Conservation (phyloP, 2,113 vertebrate species). For the Athene cunicularia region DNA sequence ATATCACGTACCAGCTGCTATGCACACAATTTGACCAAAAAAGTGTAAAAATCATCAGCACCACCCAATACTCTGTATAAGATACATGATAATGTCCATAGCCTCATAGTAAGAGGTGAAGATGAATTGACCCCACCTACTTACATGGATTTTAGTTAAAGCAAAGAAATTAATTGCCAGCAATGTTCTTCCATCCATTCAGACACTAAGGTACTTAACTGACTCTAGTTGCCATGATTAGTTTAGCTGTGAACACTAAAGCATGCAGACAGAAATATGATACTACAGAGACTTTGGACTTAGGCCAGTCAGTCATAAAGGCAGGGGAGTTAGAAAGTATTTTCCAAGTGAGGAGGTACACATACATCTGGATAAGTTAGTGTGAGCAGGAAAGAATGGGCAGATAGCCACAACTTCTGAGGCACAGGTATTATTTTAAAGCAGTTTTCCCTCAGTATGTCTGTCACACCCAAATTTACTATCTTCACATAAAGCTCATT, state of each 20-base stretch:
- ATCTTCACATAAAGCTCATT: neutral
- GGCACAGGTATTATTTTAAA: conserved; percentile 14
- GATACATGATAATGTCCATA: too few relatives aligned
- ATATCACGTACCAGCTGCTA: neutral
- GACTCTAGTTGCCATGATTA: neutral
- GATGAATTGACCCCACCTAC: neutral
- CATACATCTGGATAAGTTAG: conserved; percentile 43
- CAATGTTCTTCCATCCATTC: neutral
- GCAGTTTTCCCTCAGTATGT: conserved; percentile 2
- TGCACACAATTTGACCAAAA: neutral
- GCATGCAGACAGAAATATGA: conserved; percentile 48
- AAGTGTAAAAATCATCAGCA: neutral
- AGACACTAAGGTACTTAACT: neutral
- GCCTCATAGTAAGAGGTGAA: neutral
- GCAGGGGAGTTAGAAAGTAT: conserved; percentile 15
- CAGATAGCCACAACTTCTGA: conserved; percentile 48
- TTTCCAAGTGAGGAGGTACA: conserved; percentile 16
- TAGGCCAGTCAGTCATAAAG: neutral
- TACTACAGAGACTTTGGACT: neutral
- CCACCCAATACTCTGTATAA: neutral
- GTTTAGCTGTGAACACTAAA: conserved; percentile 37
- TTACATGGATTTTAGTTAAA: neutral
- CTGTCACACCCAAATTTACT: conserved; percentile 20
- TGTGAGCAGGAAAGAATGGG: neutral
- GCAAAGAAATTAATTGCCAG: neutral